Evolutionary conservation across 1,140 invertebrate species (phyloP), one percentile per base, ranked within the genome.

Genomic region (Drosophila eugracilis): DNA sequence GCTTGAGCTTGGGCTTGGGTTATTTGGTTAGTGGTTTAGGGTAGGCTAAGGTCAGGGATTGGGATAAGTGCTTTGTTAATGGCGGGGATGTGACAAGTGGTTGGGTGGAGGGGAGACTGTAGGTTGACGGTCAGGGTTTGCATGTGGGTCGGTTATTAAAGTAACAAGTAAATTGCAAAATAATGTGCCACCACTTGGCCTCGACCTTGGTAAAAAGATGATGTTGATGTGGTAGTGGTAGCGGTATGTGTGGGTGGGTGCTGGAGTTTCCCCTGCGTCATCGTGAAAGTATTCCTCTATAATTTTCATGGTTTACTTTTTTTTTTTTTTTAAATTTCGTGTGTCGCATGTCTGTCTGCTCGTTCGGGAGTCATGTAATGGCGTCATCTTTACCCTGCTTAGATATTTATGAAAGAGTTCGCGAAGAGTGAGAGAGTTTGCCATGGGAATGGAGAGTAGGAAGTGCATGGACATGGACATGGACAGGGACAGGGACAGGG

Each of bases 321-420:
- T 57, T 12, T 52, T 21, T 30, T 32, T 19, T 28, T 9, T 17
- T 4, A 60, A 30, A 21, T 30, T 60, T 28, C 52, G 24, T 63
- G 53, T 24, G 54, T 57, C 28, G 42, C 54, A 21, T 44, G 37
- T 36, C 17, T 44, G 37, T 36, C 17, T 21, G 22, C 22, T 24
- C 9, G 26, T 28, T 36, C 3, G 32, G 41, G 32, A 30, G 15
- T 21, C 62, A 28, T 9, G 19, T 41, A 60, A 75, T 79, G 37
- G 49, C 77, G 78, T 80, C 77, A 80, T 76, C 44, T 50, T 28
- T 44, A 22, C n/a, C 37, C 65, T 81, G 47, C 66, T 80, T 58
- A 60, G 73, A 80, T 81, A 81, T 81, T 83, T 83, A 83, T 73
- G 52, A 77, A 73, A 67, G 49, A 67, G 36, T 37, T 36, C 53